Base-by-base conservation (phyloP, 2,888 invertebrate species). In the Unio delphinus region DNA sequence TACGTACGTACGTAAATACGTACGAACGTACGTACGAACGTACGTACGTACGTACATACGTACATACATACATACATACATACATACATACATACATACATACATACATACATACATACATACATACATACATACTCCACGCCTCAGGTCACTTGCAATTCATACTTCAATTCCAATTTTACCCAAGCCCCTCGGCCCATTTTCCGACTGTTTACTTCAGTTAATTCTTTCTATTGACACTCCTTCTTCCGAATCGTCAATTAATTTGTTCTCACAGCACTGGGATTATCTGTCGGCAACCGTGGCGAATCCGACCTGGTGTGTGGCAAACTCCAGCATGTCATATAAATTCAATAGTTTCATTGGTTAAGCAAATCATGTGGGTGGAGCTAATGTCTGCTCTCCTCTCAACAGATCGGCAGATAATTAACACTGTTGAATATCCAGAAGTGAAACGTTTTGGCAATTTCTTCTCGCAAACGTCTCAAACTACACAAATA, bases 181-280 rank as follows among this genome's bases (percentile, higher is more conserved):
- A 69, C 74, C 77, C 73, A 66, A 73, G 77, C 73, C 20, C 30
- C 61, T 64, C 57, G 71, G 64, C 62, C 65, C 65, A 73, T 73
- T 68, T 77, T 74, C 67, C 67, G 61, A 61, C 72, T 76, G 71
- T 75, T 69, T 74, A 69, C 70, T 67, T 66, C 70, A 72, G 72
- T 76, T 74, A 70, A 73, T 75, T 75, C 67, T 74, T 75, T 77
- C 71, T 71, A 75, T 77, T 77, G 76, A 75, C 75, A 71, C 72
- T 15, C 75, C 72, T 67, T 74, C 70, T 65, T 61, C 68, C 68
- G 66, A 70, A 64, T 76, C 75, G 76, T 72, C 79, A 79, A 81
- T 80, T 81, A 79, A 81, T 81, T 80, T 80, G 74, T 77, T 76
- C 73, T 73, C 71, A 75, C 76, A 74, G 76, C 78, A 72, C 56